A percentile compares a stretch with the other conserved stretches of the same genome.
Evolutionary conservation across 2,113 vertebrate species (phyloP).

Genomic region (Otocyon megalotis): DNA sequence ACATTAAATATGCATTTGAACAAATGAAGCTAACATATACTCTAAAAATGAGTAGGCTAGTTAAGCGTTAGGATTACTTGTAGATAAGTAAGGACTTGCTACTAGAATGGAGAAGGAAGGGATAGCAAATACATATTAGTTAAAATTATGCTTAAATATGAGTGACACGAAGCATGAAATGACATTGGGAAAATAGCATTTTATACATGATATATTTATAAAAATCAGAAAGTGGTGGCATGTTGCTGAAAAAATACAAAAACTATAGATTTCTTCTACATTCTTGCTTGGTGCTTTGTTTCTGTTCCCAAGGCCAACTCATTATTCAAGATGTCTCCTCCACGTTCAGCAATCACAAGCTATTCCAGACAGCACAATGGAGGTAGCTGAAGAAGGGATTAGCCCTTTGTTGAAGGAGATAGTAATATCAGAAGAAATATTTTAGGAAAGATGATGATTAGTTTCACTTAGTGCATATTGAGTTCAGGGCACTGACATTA

Average conservation of each 20-base stretch:
- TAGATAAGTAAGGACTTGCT: background rate
- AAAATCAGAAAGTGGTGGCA: background rate
- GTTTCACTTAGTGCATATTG: background rate
- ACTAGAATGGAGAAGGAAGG: background rate
- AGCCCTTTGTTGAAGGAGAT: background rate
- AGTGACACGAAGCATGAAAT: background rate
- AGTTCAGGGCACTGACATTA: background rate
- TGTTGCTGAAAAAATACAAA: background rate
- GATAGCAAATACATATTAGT: background rate
- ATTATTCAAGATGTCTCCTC: background rate
- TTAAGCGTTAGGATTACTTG: background rate
- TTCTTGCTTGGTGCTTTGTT: background rate
- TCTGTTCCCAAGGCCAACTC: background rate
- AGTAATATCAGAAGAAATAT: background rate
- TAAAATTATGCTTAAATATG: background rate
- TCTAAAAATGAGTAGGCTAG: background rate
- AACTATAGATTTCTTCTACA: background rate
- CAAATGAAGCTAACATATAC: background rate
- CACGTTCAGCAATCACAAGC: background rate
- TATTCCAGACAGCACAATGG: background rate
- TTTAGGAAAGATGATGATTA: background rate
- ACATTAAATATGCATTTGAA: background rate
- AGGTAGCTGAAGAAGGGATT: background rate
- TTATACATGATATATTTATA: background rate
- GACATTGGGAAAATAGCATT: background rate